A percentile compares a stretch with the other conserved stretches of the same genome.
These are phyloP conservation scores for Microcebus jonahi DNA, from an alignment of 2,113 vertebrate species.

Conservation along the genomic window DNA sequence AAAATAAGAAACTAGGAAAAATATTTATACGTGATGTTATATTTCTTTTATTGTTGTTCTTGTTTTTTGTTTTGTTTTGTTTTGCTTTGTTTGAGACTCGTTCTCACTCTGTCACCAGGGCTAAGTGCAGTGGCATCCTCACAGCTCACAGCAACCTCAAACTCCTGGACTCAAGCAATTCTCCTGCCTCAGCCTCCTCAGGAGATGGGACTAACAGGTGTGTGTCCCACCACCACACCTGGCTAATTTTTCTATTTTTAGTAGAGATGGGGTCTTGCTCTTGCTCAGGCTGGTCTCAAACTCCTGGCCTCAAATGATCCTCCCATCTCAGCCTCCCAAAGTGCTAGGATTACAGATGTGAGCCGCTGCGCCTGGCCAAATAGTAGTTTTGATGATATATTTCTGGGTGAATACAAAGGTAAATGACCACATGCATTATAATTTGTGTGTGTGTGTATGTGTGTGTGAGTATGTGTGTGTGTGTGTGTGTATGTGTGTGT, in stretches of 20 bases:
- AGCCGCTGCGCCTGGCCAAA: neutral
- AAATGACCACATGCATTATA: neutral
- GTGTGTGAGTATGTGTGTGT: too few relatives aligned
- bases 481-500: neutral
- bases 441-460: neutral
- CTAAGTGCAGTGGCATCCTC: too few relatives aligned
- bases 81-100: too few relatives aligned
- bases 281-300: neutral
- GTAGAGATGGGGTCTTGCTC: neutral
- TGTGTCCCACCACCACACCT: neutral
- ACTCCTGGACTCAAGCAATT: too few relatives aligned
- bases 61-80: too few relatives aligned
- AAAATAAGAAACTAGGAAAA: conserved; percentile 28
- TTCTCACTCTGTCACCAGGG: too few relatives aligned
- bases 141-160: neutral
- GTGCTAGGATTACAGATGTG: neutral
- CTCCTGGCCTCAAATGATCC: neutral
- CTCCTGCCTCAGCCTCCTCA: too few relatives aligned
- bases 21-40: neutral
- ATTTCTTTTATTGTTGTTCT: too few relatives aligned
- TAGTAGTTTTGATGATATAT: neutral
- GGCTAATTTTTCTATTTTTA: neutral
- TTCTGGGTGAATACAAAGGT: neutral
- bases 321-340: neutral
- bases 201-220: too few relatives aligned